A percentile compares a stretch with the other conserved stretches of the same genome.
Conservation (phyloP, 2,888 invertebrate genomes). For the Archips crataeganus region DNA sequence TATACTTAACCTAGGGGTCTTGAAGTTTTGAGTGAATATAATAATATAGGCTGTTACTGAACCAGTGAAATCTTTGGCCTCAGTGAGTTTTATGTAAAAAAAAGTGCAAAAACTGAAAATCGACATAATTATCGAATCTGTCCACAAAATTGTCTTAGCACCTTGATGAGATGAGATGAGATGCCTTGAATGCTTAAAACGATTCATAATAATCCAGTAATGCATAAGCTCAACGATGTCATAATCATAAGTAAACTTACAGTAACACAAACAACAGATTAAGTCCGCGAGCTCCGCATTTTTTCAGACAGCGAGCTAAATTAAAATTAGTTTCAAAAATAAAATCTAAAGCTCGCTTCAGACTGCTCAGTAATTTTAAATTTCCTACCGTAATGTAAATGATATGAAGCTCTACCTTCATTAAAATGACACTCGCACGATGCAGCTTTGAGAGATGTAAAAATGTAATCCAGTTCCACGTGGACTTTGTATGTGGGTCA, state of each 20-base stretch:
- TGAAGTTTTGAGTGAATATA: too few relatives aligned
- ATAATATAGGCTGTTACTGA: too few relatives aligned
- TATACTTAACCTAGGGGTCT: too few relatives aligned
- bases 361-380: constrained; percentile 9
- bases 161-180: too few relatives aligned
- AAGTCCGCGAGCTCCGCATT: neutral
- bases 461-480: constrained; percentile 9
- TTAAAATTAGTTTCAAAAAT: neutral
- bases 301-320: neutral
- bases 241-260: neutral
- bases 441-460: neutral
- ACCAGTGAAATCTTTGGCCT: too few relatives aligned
- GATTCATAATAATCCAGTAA: too few relatives aligned
- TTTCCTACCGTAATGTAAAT: neutral
- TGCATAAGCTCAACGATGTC: neutral
- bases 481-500: constrained; percentile 1
- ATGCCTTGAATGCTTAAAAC: too few relatives aligned
- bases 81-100: too few relatives aligned
- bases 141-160: too few relatives aligned
- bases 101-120: too few relatives aligned
- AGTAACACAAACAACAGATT: neutral
- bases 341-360: neutral
- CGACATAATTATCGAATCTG: too few relatives aligned
- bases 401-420: constrained; percentile 1
- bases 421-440: constrained; percentile 12